Evolutionary conservation across 35 echinoderm and acorn worm genomes (phyloP).

Genomic region (Heliocidaris erythrogramma): DNA sequence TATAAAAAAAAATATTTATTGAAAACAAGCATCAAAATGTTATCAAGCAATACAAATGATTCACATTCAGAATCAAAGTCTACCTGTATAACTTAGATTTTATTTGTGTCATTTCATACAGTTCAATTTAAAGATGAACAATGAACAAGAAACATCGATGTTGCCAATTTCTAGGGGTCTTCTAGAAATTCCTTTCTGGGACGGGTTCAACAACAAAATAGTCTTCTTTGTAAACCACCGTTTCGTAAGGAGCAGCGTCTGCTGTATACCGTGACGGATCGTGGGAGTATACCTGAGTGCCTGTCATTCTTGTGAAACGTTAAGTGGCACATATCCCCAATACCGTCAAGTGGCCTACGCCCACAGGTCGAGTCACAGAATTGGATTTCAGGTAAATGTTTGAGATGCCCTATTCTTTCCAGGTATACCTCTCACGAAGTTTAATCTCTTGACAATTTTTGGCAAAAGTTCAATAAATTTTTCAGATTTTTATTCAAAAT

Average conservation of each 20-base stretch:
- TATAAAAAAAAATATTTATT: too few species aligned
- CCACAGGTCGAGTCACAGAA: not conserved
- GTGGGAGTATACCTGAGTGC: not conserved
- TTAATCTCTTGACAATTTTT: too few species aligned
- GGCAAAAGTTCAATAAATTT: too few species aligned
- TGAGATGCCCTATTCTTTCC: not conserved
- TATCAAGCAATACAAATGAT: too few species aligned
- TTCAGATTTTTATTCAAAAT: too few species aligned
- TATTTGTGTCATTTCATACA: not conserved
- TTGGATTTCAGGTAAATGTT: not conserved
- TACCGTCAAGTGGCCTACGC: not conserved
- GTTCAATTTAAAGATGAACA: not conserved
- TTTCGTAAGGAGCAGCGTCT: not conserved
- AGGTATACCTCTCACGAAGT: too few species aligned
- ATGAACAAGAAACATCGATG: not conserved
- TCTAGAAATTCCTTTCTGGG: not conserved
- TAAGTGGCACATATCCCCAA: not conserved
- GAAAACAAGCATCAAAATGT: too few species aligned
- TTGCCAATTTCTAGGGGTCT: not conserved
- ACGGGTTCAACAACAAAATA: not conserved
- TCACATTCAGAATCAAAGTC: too few species aligned
- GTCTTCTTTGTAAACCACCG: not conserved
- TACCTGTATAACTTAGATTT: not conserved
- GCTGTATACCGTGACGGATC: not conserved
- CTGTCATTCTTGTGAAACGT: not conserved